These are phyloP conservation scores for Deroplatys truncata DNA, from an alignment of 2,888 invertebrate genomes.

Conservation along the genomic window DNA sequence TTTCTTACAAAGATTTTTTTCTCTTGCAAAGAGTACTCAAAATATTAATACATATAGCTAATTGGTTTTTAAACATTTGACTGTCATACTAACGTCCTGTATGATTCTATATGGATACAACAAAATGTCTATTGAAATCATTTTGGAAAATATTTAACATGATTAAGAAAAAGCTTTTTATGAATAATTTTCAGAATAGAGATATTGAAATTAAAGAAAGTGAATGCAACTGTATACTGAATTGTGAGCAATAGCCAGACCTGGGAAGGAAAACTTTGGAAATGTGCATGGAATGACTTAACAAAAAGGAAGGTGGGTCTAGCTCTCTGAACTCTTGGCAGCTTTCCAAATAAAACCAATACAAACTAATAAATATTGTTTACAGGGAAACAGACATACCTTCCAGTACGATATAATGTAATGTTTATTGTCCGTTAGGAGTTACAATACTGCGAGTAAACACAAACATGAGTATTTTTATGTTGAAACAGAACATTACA, in stretches of 20 bases:
- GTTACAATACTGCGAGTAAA: background rate
- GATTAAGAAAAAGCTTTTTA: too few species aligned
- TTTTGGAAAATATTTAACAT: too few species aligned
- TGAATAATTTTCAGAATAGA: too few species aligned
- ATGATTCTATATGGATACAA: too few species aligned
- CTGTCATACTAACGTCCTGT: too few species aligned
- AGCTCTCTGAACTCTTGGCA: background rate
- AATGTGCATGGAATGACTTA: background rate
- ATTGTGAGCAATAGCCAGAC: background rate
- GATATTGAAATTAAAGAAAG: too few species aligned
- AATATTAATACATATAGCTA: too few species aligned
- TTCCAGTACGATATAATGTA: background rate
- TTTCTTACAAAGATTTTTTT: too few species aligned
- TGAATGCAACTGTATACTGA: background rate
- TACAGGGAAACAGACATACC: background rate
- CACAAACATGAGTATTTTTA: background rate
- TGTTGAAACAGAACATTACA: background rate
- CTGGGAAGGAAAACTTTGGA: background rate
- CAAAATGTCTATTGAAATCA: too few species aligned
- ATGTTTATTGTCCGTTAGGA: background rate
- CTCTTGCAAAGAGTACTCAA: too few species aligned
- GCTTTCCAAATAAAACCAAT: background rate
- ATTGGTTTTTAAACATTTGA: too few species aligned
- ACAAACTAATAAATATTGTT: background rate
- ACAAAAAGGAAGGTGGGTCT: background rate